phyloP scores from a whole-genome alignment of 2,797 vertebrate genomes.

The Naso thynnoides region DNA sequence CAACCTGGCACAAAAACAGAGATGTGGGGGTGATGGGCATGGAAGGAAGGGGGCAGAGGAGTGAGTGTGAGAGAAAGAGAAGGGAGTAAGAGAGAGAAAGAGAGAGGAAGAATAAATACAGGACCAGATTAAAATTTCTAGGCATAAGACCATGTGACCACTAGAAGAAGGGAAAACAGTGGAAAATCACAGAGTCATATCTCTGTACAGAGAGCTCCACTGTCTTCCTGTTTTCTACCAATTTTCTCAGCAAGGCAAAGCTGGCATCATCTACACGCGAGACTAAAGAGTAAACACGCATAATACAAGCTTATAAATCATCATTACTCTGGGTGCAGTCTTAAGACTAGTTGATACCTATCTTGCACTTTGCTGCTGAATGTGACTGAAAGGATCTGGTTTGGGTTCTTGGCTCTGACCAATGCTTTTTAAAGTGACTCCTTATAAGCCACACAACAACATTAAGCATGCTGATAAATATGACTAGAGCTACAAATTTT shows the following conservation, averaged over 20 bases:
- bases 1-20: constrained; percentile 63
- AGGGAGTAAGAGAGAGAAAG: constrained; percentile 10
- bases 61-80: constrained; percentile 13
- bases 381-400: constrained; percentile 2
- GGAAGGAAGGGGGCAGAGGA: constrained; percentile 28
- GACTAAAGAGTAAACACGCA: constrained; percentile 31
- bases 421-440: constrained; percentile 7
- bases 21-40: constrained; percentile 60
- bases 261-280: constrained; percentile 15
- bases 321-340: background rate
- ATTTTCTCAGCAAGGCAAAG: constrained; percentile 15
- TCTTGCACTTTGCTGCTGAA: constrained; percentile 31
- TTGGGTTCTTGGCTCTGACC: constrained; percentile 20
- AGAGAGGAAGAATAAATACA: constrained; percentile 51
- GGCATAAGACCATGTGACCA: constrained; percentile 61
- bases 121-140: constrained; percentile 70
- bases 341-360: constrained; percentile 32
- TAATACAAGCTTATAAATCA: constrained; percentile 6
- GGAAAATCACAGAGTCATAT: constrained; percentile 63
- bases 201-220: constrained; percentile 31
- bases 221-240: constrained; percentile 9
- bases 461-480: constrained; percentile 25
- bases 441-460: constrained; percentile 18
- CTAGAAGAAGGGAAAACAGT: constrained; percentile 49
- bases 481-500: constrained; percentile 6